Base-by-base conservation (phyloP, 2,113 vertebrate species). In the Callaeas wilsoni region DNA sequence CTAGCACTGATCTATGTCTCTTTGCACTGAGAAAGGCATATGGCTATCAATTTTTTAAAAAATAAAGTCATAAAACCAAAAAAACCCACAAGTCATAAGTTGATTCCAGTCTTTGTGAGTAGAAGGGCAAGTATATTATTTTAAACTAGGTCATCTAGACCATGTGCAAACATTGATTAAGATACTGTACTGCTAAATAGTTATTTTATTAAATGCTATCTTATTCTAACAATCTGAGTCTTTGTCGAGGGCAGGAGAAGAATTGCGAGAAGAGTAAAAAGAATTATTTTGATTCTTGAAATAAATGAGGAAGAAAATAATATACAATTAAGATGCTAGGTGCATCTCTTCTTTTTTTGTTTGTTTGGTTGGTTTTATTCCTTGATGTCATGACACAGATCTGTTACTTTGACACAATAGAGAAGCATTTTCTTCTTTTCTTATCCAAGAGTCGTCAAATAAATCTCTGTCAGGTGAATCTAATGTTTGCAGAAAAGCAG, bases 401-500 rank as follows among this genome's bases (percentile, higher is more conserved):
- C n/a, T 83, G 37, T 73, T 68, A 46, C 20, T 91, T 41, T 46
- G 35, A 80, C 59, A 85, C 16, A 59, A 60, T 42, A 82, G 14
- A 93, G 63, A 94, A 73, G 3, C 1, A 37, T 67, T 93, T 96
- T 74, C 69, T 55, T 82, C 68, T 18, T 75, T 76, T 89, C 46
- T 82, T 13, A 63, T 96, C 87, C 82, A 93, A 77, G 68, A 92
- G 22, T 41, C 7, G 5, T 95, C 87, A 95, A 93, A 59, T 92
- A 94, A 79, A 74, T 78, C 53, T 90, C 79, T 97, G 93, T 90
- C 90, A 90, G 90, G 75, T 93, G 68, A 90, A 90, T 88, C 35
- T 84, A 90, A 92, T 63, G 59, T 84, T 79, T 93, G 59, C 71
- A 86, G 92, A 91, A 90, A 90, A 90, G 47, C 12, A 59, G 62